phyloP scores from a whole-genome alignment of 2,888 invertebrate genomes.

The Neocrepidodera transversa region DNA sequence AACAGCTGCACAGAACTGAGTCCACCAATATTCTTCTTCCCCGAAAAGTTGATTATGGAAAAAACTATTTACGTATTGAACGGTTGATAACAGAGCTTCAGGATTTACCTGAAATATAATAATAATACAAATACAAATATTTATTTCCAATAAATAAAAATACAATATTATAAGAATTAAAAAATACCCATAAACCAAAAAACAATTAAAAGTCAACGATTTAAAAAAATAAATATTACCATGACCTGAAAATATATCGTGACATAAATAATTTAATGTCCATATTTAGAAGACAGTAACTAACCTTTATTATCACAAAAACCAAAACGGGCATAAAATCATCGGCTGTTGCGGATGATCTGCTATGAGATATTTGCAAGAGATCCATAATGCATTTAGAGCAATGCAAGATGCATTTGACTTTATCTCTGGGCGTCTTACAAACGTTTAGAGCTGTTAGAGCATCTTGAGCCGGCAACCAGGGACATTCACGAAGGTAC shows the following conservation, averaged over 20 bases:
- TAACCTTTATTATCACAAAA: conserved; percentile 91
- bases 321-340: conserved; percentile 97
- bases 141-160: too few species aligned
- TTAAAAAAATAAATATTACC: too few species aligned
- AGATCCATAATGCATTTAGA: conserved; percentile 94
- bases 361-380: conserved; percentile 82
- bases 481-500: conserved; percentile 91
- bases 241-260: too few species aligned
- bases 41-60: conserved; percentile 83
- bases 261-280: too few species aligned
- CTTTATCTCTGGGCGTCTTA: conserved; percentile 88
- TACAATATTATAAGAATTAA: too few species aligned
- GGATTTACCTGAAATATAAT: conserved; percentile 83
- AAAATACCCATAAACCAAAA: too few species aligned
- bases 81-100: conserved; percentile 89
- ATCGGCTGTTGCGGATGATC: conserved; percentile 85
- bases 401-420: conserved; percentile 80
- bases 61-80: conserved; percentile 95
- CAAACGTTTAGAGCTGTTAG: conserved; percentile 88
- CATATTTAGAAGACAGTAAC: too few species aligned
- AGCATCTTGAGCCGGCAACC: conserved; percentile 93
- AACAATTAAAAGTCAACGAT: too few species aligned
- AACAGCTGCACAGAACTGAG: conserved; percentile 94
- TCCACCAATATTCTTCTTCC: conserved; percentile 98
- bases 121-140: too few species aligned